Evolutionary conservation across 2,113 vertebrate species (phyloP).

Genomic region (Ursus arctos): DNA sequence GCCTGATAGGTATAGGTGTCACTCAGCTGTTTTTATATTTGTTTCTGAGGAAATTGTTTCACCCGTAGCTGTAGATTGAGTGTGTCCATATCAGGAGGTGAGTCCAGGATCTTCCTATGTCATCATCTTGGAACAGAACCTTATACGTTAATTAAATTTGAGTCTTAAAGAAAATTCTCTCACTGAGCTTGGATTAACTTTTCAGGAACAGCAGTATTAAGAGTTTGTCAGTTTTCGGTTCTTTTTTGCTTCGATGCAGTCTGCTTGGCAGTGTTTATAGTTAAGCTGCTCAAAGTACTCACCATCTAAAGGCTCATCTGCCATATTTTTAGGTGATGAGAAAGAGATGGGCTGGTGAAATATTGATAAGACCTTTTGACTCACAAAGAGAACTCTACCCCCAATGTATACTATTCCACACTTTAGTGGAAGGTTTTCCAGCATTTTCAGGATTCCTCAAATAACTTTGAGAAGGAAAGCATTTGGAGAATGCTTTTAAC

Average conservation of each 20-base stretch:
- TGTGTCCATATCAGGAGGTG: neutral
- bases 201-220: neutral
- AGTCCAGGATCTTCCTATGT: neutral
- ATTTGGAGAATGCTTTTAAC: neutral
- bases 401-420: neutral
- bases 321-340: constrained; percentile 10
- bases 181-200: neutral
- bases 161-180: neutral
- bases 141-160: neutral
- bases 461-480: constrained; percentile 2
- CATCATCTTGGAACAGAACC: neutral
- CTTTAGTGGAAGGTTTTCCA: neutral
- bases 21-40: neutral
- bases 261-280: neutral
- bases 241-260: neutral
- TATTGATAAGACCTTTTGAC: constrained; percentile 2
- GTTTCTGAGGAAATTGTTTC: neutral
- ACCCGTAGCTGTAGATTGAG: neutral
- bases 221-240: neutral
- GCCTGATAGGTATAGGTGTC: neutral
- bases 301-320: neutral
- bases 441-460: neutral
- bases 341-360: constrained; percentile 40
- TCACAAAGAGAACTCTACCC: constrained; percentile 15
- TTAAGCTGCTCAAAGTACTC: neutral